A percentile compares a stretch with the other conserved stretches of the same genome.
phyloP scores from a whole-genome alignment of 2,113 vertebrate species.

The Hucho hucho region DNA sequence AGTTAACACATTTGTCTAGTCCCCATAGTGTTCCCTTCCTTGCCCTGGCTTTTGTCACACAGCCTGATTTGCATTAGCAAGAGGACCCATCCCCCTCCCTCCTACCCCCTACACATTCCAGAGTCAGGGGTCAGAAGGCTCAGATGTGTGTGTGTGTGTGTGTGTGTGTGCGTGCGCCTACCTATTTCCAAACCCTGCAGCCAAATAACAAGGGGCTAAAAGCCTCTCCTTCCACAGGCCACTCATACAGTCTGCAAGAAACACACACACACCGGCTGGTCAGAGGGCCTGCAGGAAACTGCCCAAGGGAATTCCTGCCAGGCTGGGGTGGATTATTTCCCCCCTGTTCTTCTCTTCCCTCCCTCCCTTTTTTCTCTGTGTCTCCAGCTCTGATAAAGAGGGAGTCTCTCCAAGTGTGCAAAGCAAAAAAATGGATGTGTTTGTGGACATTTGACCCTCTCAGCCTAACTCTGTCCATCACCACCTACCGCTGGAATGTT shows the following conservation, averaged over 20 bases:
- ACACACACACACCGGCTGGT: constrained; percentile 52
- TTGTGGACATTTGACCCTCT: constrained; percentile 48
- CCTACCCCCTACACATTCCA: constrained; percentile 33
- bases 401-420: neutral
- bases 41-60: constrained; percentile 55
- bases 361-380: constrained; percentile 12
- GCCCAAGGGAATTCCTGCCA: constrained; percentile 69
- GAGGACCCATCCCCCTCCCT: constrained; percentile 34
- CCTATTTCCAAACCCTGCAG: constrained; percentile 69
- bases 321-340: constrained; percentile 63
- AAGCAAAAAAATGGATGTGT: constrained; percentile 5
- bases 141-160: constrained; percentile 45
- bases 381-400: neutral
- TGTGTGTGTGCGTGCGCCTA: constrained; percentile 42
- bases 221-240: constrained; percentile 61
- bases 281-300: constrained; percentile 67
- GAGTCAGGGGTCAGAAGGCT: constrained; percentile 62
- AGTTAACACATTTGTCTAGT: neutral
- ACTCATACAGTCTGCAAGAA: constrained; percentile 63
- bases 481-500: constrained; percentile 68
- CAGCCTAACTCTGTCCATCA: constrained; percentile 64
- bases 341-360: constrained; percentile 58
- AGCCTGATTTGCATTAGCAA: constrained; percentile 66
- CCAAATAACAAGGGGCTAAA: constrained; percentile 68
- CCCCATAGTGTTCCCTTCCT: constrained; percentile 14